A percentile compares a stretch with the other conserved stretches of the same genome.
Evolutionary conservation across 2,888 invertebrate species (phyloP).

Genomic region (Chesias legatella): DNA sequence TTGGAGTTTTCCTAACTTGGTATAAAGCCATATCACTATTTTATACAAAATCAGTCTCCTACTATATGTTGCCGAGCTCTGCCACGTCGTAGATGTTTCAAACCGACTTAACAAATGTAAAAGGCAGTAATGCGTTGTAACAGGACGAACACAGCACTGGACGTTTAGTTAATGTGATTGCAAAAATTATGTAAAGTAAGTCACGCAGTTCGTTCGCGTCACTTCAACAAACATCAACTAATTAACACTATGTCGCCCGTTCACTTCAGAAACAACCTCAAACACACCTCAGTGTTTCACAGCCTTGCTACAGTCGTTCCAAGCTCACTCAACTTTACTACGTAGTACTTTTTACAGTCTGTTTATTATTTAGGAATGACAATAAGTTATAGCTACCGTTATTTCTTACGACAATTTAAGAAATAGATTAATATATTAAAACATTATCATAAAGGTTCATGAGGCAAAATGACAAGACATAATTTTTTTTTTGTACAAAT

Average conservation of each 20-base stretch:
- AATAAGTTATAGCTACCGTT: conserved; percentile 52
- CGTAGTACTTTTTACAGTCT: conserved; percentile 53
- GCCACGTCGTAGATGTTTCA: conserved; percentile 46
- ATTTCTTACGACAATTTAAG: conserved; percentile 29
- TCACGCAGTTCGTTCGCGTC: conserved; percentile 35
- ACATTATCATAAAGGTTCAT: conserved; percentile 14
- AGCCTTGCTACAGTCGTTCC: conserved; percentile 75
- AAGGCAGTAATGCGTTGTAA: conserved; percentile 51
- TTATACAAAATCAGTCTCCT: conserved; percentile 79
- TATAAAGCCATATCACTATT: conserved; percentile 67
- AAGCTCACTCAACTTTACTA: conserved; percentile 57
- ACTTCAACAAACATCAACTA: conserved; percentile 18
- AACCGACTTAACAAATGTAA: conserved; percentile 43
- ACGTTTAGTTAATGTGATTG: conserved; percentile 55
- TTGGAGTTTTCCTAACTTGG: conserved; percentile 58
- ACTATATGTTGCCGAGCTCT: conserved; percentile 71
- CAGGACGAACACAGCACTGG: conserved; percentile 63
- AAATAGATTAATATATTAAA: conserved; percentile 17
- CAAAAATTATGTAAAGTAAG: conserved; percentile 27
- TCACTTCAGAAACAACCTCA: conserved; percentile 46
- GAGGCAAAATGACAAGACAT: conserved; percentile 15
- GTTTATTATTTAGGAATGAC: conserved; percentile 68
- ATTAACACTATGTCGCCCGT: conserved; percentile 19
- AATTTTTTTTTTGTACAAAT: conserved; percentile 19
- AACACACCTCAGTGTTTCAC: conserved; percentile 67